These are phyloP conservation scores for Caenorhabditis sp. DNA, from an alignment of 2,888 invertebrate genomes.

Conservation along the genomic window DNA sequence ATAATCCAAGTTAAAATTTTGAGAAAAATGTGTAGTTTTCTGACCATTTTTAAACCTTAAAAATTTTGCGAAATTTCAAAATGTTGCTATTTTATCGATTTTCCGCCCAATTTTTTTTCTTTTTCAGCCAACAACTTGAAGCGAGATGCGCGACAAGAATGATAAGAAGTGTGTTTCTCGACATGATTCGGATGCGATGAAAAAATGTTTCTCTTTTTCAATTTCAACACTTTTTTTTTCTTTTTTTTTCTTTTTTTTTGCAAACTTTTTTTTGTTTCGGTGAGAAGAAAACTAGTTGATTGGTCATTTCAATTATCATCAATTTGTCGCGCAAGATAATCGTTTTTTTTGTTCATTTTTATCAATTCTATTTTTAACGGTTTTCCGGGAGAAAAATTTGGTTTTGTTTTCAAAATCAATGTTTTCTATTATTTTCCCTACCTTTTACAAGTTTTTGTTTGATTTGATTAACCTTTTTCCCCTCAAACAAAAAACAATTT, in stretches of 20 bases:
- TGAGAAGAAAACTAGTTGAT: not conserved
- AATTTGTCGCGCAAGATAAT: not conserved
- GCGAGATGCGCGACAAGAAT: constrained; percentile 1
- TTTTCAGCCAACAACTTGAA: not conserved
- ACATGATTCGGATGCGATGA: constrained; percentile 22
- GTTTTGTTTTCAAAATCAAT: not conserved
- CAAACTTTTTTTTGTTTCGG: not conserved
- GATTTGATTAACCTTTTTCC: too few relatives aligned
- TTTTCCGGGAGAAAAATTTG: not conserved
- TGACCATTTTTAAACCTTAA: constrained; percentile 1
- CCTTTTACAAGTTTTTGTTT: too few relatives aligned
- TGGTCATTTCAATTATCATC: not conserved
- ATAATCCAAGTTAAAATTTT: too few relatives aligned
- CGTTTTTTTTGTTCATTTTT: not conserved
- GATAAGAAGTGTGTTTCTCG: constrained; percentile 27
- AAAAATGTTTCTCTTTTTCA: not conserved
- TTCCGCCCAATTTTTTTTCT: too few relatives aligned
- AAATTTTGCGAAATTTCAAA: too few relatives aligned
- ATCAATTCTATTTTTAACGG: not conserved
- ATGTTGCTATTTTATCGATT: too few relatives aligned
- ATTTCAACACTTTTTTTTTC: not conserved
- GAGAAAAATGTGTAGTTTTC: too few relatives aligned
- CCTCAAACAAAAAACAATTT: too few relatives aligned
- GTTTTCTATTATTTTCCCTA: too few relatives aligned
- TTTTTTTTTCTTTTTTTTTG: not conserved